Evolutionary conservation across 2,113 vertebrate species (phyloP).

Genomic region (Callospermophilus lateralis): DNA sequence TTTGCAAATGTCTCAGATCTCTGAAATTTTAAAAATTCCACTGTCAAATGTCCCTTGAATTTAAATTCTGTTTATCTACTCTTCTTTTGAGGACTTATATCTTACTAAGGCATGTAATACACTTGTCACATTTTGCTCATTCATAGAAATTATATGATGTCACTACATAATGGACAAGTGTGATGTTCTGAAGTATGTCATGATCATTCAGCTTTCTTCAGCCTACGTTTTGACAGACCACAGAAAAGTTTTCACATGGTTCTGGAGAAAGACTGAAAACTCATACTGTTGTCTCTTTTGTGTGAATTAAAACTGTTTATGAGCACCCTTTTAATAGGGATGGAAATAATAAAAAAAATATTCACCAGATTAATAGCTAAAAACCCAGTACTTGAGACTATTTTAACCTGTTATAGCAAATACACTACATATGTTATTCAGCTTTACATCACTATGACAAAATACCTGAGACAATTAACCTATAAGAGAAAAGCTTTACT

Average conservation of each 20-base stretch:
- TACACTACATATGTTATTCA: no score
- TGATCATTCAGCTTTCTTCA: background rate
- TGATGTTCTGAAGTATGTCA: background rate
- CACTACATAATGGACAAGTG: background rate
- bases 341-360: background rate
- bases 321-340: background rate
- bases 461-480: background rate
- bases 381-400: background rate
- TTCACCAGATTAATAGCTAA: background rate
- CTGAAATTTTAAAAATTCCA: background rate
- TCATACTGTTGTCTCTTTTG: background rate
- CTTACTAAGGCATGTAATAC: background rate
- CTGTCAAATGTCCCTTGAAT: background rate
- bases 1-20: background rate
- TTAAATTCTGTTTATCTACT: background rate
- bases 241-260: background rate
- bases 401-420: constrained; percentile 24
- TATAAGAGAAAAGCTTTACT: background rate
- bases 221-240: background rate
- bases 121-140: background rate
- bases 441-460: background rate
- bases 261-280: background rate
- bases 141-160: background rate
- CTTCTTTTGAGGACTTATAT: background rate
- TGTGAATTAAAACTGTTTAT: background rate